Evolutionary conservation across 2,113 vertebrate genomes (phyloP), one percentile per base, ranked within the genome.

Genomic region (Mugil cephalus): DNA sequence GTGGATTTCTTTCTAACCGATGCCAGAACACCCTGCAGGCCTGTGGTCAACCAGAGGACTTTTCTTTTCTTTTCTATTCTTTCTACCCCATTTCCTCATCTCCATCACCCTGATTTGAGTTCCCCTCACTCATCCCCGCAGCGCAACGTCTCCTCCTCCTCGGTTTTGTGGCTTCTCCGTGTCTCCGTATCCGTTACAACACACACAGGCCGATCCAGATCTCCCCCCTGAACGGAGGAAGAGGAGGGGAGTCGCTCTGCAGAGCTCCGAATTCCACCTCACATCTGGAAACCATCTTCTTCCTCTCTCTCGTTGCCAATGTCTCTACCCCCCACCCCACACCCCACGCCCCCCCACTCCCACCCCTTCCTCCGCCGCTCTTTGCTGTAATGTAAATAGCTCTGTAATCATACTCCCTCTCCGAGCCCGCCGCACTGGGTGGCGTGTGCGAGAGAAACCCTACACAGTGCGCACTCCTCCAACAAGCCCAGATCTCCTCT

Each of bases 251-350:
- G 66, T 80, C 52, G 38, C 76, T 85, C 71, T 69, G 63, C 73
- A 56, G 38, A 39, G 71, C 77, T 85, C 81, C 39, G 83, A 93
- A 93, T 94, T 94, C 92, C 91, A 74, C 83, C 83, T 85, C 87
- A 93, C 94, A 94, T 94, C 93, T 94, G 93, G 94, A 94, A 94
- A 79, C 85, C 85, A 93, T 94, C 88, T 90, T 85, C 47, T 13
- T 42, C 24, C 30, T 42, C 69, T 35, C 71, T 59, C 74, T 86
- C 18, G 52, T 56, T 48, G 36, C 69, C 65, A 71, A 52, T 74
- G 66, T 56, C 70, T 68, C 69, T 9, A 70, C 50, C 63, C 45
- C 47, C 77, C n/a, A n/a, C n/a, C n/a, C n/a, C n/a, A n/a, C n/a
- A 30, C 24, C 24, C 24, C 24, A 2, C 5, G 3, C 24, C 5